Evolutionary conservation across 1,140 invertebrate genomes (phyloP).

Genomic region (Bombus consobrinus): DNA sequence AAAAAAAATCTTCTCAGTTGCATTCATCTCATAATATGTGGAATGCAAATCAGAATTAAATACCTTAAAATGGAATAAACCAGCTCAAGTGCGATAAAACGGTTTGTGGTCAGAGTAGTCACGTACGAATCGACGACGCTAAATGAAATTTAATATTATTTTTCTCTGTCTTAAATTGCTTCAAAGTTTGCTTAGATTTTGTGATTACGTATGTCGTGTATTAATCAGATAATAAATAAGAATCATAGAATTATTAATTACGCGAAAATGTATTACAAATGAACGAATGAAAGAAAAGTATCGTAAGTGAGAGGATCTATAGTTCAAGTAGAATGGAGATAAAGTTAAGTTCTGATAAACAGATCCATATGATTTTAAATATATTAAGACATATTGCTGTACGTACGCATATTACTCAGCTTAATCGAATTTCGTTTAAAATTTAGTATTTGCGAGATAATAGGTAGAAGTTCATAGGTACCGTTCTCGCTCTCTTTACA

Average conservation of each 20-base stretch:
- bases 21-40: not conserved
- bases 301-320: too few relatives aligned
- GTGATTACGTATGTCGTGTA: not conserved
- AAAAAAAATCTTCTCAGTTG: not conserved
- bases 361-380: not conserved
- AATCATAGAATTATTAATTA: not conserved
- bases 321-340: too few relatives aligned
- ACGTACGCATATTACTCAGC: not conserved
- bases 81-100: not conserved
- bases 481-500: slow-evolving; percentile 10
- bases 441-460: slow-evolving; percentile 49
- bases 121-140: not conserved
- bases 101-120: not conserved
- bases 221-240: not conserved
- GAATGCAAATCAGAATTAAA: not conserved
- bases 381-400: too few relatives aligned
- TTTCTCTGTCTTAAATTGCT: not conserved
- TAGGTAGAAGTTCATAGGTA: slow-evolving; percentile 42
- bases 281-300: too few relatives aligned
- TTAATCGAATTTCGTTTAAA: slow-evolving; percentile 43
- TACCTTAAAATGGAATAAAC: not conserved
- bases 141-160: not conserved
- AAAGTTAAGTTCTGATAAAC: too few relatives aligned
- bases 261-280: not conserved
- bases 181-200: not conserved